phyloP scores from a whole-genome alignment of 1,140 invertebrate genomes.

The Conus betulinus region DNA sequence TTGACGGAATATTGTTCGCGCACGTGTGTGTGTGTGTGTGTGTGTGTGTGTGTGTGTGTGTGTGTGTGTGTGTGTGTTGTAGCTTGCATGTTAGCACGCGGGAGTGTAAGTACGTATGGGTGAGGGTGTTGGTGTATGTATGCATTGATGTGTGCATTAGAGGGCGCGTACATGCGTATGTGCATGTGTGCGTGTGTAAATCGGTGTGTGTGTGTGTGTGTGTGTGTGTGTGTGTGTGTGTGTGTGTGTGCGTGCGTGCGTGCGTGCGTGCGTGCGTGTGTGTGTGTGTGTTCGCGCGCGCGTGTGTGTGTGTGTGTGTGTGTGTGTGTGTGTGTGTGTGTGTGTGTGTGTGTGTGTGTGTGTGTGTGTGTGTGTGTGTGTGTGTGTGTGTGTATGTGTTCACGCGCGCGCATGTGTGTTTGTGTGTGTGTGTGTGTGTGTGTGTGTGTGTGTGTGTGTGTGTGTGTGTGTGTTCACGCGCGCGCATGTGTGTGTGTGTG shows the following conservation, averaged over 20 bases:
- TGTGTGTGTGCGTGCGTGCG: no score
- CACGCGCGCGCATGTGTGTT: no score
- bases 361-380: background rate
- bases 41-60: no score
- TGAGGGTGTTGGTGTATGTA: no score
- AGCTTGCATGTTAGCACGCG: no score
- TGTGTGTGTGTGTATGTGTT: constrained; percentile 15
- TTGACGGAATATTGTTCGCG: no score
- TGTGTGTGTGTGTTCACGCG: no score
- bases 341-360: background rate
- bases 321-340: background rate
- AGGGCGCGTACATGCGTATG: background rate
- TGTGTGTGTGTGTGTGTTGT: no score
- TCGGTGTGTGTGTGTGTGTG: background rate
- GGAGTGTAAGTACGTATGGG: no score
- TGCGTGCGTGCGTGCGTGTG: background rate
- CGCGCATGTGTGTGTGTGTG: no score
- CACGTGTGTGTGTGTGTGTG: no score
- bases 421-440: constrained; percentile 19
- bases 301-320: background rate
- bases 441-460: background rate
- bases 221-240: background rate
- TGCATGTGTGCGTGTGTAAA: background rate
- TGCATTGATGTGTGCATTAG: background rate
- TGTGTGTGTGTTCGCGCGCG: background rate